Evolutionary conservation across 1,140 invertebrate species (phyloP).

Genomic region (Cydia pomonella): DNA sequence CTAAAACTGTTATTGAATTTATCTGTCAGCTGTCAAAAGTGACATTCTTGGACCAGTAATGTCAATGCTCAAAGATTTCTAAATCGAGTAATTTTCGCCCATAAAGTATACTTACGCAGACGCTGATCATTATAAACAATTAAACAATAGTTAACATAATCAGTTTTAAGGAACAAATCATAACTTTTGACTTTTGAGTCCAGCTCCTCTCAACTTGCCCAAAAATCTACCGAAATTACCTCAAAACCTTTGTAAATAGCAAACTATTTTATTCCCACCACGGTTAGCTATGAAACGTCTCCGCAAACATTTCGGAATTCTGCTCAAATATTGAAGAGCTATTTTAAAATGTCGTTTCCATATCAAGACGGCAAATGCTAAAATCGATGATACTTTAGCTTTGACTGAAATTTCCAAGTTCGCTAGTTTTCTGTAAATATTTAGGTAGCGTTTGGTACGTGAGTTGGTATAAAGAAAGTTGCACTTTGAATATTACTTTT

Average conservation of each 20-base stretch:
- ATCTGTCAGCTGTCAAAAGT: no score
- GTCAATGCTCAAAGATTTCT: no score
- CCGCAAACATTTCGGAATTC: background rate
- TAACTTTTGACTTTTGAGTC: no score
- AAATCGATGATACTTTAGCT: background rate
- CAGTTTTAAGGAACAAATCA: no score
- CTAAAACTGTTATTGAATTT: no score
- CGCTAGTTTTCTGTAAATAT: background rate
- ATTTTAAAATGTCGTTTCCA: conserved; percentile 4
- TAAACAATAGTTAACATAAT: no score
- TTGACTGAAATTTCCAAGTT: background rate
- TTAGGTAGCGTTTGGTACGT: background rate
- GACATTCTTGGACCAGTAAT: no score
- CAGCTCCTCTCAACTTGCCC: no score
- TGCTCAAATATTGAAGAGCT: background rate
- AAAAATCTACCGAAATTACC: no score
- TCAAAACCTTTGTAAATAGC: background rate
- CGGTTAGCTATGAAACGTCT: background rate
- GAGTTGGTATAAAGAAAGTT: background rate
- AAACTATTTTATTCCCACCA: background rate
- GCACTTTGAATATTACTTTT: background rate
- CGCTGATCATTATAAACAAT: no score
- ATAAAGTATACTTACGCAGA: no score
- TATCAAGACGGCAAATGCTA: background rate
- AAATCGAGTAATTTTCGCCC: no score